phyloP scores from a whole-genome alignment of 1,140 invertebrate genomes.

The Psilanteris sp. region DNA sequence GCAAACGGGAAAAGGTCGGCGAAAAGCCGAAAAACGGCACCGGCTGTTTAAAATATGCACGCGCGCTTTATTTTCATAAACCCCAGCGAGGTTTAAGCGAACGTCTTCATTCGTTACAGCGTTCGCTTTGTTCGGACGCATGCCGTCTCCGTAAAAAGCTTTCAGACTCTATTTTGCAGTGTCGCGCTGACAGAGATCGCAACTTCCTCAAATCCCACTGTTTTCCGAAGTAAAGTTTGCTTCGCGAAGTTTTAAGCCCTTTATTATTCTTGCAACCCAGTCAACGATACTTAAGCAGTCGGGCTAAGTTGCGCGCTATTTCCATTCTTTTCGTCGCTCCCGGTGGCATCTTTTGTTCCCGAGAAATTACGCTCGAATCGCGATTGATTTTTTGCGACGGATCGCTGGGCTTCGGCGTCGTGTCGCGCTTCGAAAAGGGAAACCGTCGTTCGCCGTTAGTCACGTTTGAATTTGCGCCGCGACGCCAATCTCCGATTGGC shows the following conservation, averaged over 20 bases:
- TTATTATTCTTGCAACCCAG: conserved; percentile 50
- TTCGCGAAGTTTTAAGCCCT: conserved; percentile 45
- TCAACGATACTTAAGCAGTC: conserved; percentile 34
- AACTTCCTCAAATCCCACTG: conserved; percentile 46
- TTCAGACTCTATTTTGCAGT: conserved; percentile 36
- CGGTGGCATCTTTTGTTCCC: conserved; percentile 8
- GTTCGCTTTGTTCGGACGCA: too few relatives aligned
- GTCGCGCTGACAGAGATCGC: conserved; percentile 42
- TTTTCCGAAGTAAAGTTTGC: conserved; percentile 41
- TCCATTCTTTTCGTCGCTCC: conserved; percentile 18
- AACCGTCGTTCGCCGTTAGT: too few relatives aligned
- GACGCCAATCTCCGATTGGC: too few relatives aligned
- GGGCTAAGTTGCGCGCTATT: conserved; percentile 11
- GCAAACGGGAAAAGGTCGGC: too few relatives aligned
- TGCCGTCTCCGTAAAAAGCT: conserved; percentile 22
- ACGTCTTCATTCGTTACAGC: too few relatives aligned
- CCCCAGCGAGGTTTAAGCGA: conserved; percentile 8
- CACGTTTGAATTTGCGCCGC: too few relatives aligned
- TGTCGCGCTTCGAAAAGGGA: too few relatives aligned
- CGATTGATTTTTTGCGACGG: conserved; percentile 8
- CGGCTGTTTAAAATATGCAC: too few relatives aligned
- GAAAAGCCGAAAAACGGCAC: too few relatives aligned
- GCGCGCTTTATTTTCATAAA: too few relatives aligned
- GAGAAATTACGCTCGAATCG: conserved; percentile 13
- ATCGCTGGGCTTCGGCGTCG: neutral